A percentile compares a stretch with the other conserved stretches of the same genome.
Conservation (phyloP, 2,888 invertebrate genomes). For the Leptinotarsa juncta region DNA sequence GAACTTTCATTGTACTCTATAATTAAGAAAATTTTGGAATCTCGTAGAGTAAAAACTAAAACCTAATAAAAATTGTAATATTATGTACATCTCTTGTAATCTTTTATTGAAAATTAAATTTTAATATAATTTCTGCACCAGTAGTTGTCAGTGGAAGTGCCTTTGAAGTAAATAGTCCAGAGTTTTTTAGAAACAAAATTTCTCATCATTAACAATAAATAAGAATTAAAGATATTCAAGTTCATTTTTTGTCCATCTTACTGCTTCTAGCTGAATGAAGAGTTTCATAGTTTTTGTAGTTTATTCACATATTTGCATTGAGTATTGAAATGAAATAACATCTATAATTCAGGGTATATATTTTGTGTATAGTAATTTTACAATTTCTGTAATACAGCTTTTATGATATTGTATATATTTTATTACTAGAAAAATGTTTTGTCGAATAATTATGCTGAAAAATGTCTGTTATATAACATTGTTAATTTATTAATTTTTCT, state of each 20-base stretch:
- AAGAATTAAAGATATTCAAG: background rate
- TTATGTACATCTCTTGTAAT: background rate
- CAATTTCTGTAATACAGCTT: slow-evolving; percentile 48
- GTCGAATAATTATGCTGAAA: slow-evolving; percentile 41
- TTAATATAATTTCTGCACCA: background rate
- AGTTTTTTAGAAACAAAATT: background rate
- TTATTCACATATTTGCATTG: background rate
- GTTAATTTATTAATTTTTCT: slow-evolving; percentile 49
- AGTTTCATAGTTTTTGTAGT: background rate
- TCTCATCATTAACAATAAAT: background rate
- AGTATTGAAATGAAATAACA: slow-evolving; percentile 8
- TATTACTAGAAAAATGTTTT: slow-evolving; percentile 47
- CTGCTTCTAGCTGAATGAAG: background rate
- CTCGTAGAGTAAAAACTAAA: no score
- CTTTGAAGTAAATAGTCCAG: background rate
- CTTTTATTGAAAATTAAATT: background rate
- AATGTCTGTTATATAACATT: slow-evolving; percentile 47
- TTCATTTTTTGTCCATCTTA: background rate
- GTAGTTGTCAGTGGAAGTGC: slow-evolving; percentile 5
- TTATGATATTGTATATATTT: slow-evolving; percentile 52
- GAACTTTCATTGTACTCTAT: no score
- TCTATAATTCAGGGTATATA: slow-evolving; percentile 41
- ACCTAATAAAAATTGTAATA: background rate
- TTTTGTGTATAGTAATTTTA: slow-evolving; percentile 46
- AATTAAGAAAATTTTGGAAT: no score